Percentiles rank a stretch among this genome's conserved stretches.
These are phyloP conservation scores for Anarhynchus alexandrinus DNA, from an alignment of 2,113 vertebrate genomes.

Conservation along the genomic window DNA sequence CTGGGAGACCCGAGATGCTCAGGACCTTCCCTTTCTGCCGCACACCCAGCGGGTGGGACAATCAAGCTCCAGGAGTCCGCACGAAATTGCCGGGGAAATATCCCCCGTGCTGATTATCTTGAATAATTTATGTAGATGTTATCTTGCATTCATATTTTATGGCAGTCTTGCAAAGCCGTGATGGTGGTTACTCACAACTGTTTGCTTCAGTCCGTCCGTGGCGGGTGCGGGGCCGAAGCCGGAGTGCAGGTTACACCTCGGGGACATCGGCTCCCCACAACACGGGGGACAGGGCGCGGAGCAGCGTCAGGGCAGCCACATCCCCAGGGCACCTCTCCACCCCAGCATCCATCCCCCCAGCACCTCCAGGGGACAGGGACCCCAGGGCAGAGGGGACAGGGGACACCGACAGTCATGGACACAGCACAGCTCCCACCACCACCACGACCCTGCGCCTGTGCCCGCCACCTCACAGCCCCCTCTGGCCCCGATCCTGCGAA, in stretches of 20 bases:
- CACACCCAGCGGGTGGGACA: not conserved
- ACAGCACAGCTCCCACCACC: rapidly evolving
- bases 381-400: not conserved
- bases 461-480: not conserved
- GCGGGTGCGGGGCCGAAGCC: not conserved
- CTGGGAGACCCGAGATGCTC: not conserved
- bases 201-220: rapidly evolving
- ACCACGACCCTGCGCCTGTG: rapidly evolving
- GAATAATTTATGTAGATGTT: slow-evolving; percentile 42
- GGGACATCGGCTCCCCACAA: not conserved
- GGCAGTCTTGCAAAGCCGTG: not conserved
- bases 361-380: not conserved
- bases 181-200: not conserved
- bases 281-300: rapidly evolving
- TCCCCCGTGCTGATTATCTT: not conserved
- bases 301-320: not conserved
- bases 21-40: not conserved
- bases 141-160: not conserved
- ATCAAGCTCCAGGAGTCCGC: not conserved
- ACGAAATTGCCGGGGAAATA: not conserved
- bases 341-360: not conserved
- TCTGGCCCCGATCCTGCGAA: not conserved
- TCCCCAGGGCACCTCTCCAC: not conserved
- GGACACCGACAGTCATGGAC: not conserved
- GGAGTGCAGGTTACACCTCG: not conserved